A percentile compares a stretch with the other conserved stretches of the same genome.
Conservation (phyloP, 2,113 vertebrate genomes). For the Chaenocephalus aceratus region DNA sequence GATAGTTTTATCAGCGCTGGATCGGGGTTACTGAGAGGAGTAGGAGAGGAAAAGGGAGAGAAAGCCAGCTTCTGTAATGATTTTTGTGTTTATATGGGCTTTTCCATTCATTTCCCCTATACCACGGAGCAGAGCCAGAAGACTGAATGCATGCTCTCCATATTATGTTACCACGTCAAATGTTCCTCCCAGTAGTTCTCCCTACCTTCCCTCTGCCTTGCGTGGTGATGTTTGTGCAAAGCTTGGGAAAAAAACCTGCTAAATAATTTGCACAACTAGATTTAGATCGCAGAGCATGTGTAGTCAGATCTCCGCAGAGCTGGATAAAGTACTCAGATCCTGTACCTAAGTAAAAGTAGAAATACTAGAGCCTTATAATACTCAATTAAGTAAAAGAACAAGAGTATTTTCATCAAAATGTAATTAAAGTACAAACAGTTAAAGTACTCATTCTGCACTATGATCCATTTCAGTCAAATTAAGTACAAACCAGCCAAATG, state of each 20-base stretch:
- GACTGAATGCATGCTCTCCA: background rate
- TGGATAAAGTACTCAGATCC: background rate
- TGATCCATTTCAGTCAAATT: no score
- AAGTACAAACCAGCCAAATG: no score
- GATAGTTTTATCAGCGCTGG: constrained; percentile 75
- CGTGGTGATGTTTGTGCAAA: background rate
- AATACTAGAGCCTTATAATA: background rate
- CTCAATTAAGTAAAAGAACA: no score
- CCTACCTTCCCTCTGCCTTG: background rate
- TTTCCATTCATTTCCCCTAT: background rate
- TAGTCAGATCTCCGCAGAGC: background rate
- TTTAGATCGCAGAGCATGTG: background rate
- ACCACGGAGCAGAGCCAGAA: background rate
- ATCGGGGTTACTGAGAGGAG: constrained; percentile 45
- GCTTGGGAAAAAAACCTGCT: background rate
- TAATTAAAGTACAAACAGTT: no score
- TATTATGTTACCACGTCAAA: background rate
- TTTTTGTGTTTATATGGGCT: constrained; percentile 7
- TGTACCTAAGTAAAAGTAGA: background rate
- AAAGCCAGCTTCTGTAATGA: constrained; percentile 14
- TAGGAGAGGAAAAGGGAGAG: background rate
- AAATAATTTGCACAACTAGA: background rate
- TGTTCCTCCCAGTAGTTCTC: background rate
- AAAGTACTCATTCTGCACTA: no score
- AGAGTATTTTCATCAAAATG: no score